A percentile compares a stretch with the other conserved stretches of the same genome.
Conservation (phyloP, 92 coral and sea anemone genomes). For the Zoanthus sociatus region DNA sequence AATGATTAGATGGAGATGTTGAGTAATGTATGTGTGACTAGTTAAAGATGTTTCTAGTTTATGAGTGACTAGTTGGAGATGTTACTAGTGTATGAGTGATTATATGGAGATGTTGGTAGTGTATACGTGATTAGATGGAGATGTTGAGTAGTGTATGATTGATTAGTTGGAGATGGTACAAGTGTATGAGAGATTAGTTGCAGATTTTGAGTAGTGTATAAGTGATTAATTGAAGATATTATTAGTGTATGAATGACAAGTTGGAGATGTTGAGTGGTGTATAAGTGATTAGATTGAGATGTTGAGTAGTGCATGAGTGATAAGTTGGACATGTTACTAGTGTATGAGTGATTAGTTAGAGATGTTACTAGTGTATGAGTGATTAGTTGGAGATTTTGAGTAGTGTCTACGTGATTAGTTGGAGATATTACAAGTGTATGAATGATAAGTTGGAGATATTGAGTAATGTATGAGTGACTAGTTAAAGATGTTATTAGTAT, state of each 20-base stretch:
- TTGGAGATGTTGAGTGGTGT: not conserved
- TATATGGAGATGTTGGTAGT: not conserved
- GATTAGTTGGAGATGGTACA: no score
- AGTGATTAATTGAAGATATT: not conserved
- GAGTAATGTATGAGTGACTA: not conserved
- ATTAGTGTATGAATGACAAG: conserved; percentile 3
- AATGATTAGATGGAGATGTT: not conserved
- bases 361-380: no score
- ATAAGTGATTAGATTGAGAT: not conserved
- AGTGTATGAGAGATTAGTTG: no score
- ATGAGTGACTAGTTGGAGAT: not conserved
- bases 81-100: no score
- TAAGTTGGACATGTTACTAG: not conserved
- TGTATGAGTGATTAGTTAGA: no score
- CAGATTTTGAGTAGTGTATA: not conserved
- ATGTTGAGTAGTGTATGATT: not conserved
- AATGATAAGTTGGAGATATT: not conserved
- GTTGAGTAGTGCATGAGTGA: no score
- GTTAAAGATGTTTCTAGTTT: not conserved
- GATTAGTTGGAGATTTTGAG: not conserved
- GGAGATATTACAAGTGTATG: no score
- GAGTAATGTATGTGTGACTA: not conserved
- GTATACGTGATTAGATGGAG: not conserved
- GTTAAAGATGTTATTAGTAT: not conserved
- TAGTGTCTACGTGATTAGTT: no score